Base-by-base conservation (phyloP, 2,888 invertebrate genomes). In the Sphaerophoria taeniata region DNA sequence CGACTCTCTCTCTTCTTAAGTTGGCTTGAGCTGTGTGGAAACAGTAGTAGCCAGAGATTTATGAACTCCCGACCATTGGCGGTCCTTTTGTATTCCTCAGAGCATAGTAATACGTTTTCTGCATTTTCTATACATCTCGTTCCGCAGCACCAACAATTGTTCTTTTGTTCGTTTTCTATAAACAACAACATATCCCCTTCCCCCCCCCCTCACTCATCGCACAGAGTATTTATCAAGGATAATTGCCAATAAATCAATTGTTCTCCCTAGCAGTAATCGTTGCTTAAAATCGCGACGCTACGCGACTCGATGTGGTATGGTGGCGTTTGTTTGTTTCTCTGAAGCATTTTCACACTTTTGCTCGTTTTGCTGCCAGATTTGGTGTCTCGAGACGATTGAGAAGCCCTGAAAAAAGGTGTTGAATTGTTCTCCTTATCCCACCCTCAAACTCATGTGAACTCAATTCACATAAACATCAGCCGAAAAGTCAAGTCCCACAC, bases 191-290 rank as follows among this genome's bases (percentile, higher is more conserved):
- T 36, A 49, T 36, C 4, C 45, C 12, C 73, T 53, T 11, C 14
- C 45, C 31, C n/a, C 45, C 9, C 56, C 6, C 58, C 12, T 53
- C 14, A 33, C 31, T 53, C 31, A 14, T 11, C 49, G 33, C 56
- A 63, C 14, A 80, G 78, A 80, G 83, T 84, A 88, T 88, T 88
- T 88, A 89, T 88, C 88, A 88, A 80, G 82, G 87, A 87, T 88
- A 88, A 89, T 89, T 89, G 88, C 88, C 89, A 88, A 89, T 89
- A 89, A 89, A 89, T 89, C 89, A 89, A 88, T 89, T 87, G 87
- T 87, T 87, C 84, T 75, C 58, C 67, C 39, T 24, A 51, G 72
- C 76, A 39, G 81, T 81, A 80, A 86, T 86, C 86, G 78, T 73
- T 81, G 81, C 65, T 85, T 81, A 74, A 74, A 82, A 86, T 86